Evolutionary conservation across 2,888 invertebrate species (phyloP).

Genomic region (Clepsis dumicolana): DNA sequence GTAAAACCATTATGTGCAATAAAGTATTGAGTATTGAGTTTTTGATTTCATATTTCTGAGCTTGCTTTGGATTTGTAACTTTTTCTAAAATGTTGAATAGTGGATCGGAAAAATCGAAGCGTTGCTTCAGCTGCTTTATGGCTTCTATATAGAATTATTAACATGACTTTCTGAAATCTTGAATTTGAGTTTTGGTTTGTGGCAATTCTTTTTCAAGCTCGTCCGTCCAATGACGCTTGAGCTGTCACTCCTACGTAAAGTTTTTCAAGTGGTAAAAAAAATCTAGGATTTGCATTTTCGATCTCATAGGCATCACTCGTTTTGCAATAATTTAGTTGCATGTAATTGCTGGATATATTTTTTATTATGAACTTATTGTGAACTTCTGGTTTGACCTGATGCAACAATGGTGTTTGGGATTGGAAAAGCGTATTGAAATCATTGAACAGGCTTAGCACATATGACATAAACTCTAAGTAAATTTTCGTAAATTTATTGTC

Average conservation of each 20-base stretch:
- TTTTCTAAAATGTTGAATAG: neutral
- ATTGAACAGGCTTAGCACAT: conserved; percentile 33
- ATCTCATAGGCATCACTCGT: neutral
- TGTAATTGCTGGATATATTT: conserved; percentile 3
- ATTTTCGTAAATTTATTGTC: conserved; percentile 43
- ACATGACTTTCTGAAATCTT: neutral
- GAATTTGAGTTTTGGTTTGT: neutral
- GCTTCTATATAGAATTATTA: no score
- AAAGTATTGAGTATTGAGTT: no score
- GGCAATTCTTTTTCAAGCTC: neutral
- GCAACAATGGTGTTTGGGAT: conserved; percentile 31
- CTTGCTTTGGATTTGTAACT: neutral
- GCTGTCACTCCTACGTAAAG: conserved; percentile 1
- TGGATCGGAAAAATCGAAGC: neutral
- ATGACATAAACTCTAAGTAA: conserved; percentile 46
- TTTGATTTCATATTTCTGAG: neutral
- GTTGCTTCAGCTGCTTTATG: neutral
- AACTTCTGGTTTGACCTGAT: conserved; percentile 43
- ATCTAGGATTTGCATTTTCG: neutral
- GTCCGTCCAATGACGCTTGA: neutral
- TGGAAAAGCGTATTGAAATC: conserved; percentile 22
- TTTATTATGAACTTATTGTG: conserved; percentile 32
- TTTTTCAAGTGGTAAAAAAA: neutral
- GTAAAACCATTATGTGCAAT: no score
- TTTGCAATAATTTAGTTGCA: neutral